Base-by-base conservation (phyloP, 2,888 invertebrate species). In the Hermodice carunculata region DNA sequence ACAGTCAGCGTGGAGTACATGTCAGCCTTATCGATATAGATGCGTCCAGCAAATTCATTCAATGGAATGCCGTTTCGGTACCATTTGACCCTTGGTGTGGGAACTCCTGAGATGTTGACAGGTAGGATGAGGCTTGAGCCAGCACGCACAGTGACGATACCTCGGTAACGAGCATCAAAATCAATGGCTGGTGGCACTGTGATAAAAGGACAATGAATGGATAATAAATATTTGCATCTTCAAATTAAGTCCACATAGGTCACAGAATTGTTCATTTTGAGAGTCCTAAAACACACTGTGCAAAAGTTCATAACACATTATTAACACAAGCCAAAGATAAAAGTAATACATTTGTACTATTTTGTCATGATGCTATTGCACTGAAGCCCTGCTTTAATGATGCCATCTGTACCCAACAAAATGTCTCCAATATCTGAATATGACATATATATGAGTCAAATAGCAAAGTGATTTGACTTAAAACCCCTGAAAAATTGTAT, bases 71-170 rank as follows among this genome's bases (percentile, higher is more conserved):
- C 71, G 53, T 70, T 67, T 29, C 63, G 91, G 87, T 77, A 85
- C 87, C 87, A 87, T 26, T 78, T 78, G 17, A 87, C 85, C 14
- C 76, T 78, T 17, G 87, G 86, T 61, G 84, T 84, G 14, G 87
- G 87, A 22, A 80, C 78, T 5, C 84, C 83, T 4, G 83, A 82
- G 64, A 82, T 73, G 73, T 71, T 73, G 63, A 73, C 59, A 31
- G 73, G 72, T 31, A 75, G 63, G 54, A 66, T 64, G 46, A 75
- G 61, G 17, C 66, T 58, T 2, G 69, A 66, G 14, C 71, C 73
- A 28, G 66, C 61, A 52, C 70, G 71, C 49, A 70, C 64, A n/a
- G 69, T 69, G 49, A 69, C 69, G 8, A 61, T 42, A n/a, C 46
- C 53, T 4, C 28, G 28, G 59, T 71, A 71, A 2, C 66, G 63